Base-by-base conservation (phyloP, 2,113 vertebrate species). In the Amazona guildingii region DNA sequence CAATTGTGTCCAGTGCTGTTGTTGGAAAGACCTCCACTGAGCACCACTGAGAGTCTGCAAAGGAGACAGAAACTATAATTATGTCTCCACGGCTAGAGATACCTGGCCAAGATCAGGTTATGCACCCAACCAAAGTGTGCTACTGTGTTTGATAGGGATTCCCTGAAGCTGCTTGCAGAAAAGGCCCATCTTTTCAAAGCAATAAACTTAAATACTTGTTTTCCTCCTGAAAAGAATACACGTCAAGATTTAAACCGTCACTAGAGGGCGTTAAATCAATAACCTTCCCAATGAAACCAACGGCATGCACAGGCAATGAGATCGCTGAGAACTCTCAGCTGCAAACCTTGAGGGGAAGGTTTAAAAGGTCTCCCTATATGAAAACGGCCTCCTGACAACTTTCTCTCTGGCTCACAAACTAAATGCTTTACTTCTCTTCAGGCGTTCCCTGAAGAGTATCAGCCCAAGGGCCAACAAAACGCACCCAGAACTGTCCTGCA, bases 261-360 rank as follows among this genome's bases (percentile, higher is more conserved):
- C 94, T 95, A 96, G 92, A 93, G 92, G 88, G 92, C 80, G 88
- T 67, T 90, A 83, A 81, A 84, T 24, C 78, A 79, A 78, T 33
- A 20, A 20, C 43, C 68, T 83, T 44, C 73, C 33, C 41, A 54
- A 28, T 35, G 7, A 37, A 70, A 31, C 31, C 21, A n/a, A 41
- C 10, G 33, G 64, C 55, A 37, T 28, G 62, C 1, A 21, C 7
- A 19, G 27, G 43, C 44, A 66, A 33, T 0, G 31, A 68, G 51
- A 48, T 19, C 61, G 67, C 29, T 5, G 51, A 83, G 76, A 88
- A 75, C 15, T 13, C 7, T 28, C 3, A 46, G 27, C 18, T 61
- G 28, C 68, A 83, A 49, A 66, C 28, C 48, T 69, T 3, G 2
- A 9, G 24, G 39, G 9, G 18, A 13, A 51, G 27, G 17, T 75